A percentile compares a stretch with the other conserved stretches of the same genome.
Evolutionary conservation across 2,797 vertebrate species (phyloP).

Genomic region (Eurystomus glaucurus): DNA sequence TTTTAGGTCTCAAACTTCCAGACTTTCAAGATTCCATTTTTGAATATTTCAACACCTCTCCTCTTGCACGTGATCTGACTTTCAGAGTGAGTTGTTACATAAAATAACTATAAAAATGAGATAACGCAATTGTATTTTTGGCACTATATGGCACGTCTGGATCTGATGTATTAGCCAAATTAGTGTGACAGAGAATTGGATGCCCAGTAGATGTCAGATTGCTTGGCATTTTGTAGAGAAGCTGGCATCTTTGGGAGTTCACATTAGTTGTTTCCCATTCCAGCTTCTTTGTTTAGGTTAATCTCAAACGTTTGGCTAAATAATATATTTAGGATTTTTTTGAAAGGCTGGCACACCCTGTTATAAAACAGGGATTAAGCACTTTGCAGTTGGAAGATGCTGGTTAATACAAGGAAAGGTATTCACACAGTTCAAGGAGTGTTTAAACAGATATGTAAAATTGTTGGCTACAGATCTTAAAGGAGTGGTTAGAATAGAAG

Average conservation of each 20-base stretch:
- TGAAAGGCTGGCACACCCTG: not conserved
- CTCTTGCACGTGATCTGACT: constrained; percentile 93
- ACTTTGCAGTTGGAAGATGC: not conserved
- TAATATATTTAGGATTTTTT: not conserved
- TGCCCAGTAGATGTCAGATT: not conserved
- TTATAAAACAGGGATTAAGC: constrained; percentile 10
- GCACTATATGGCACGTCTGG: not conserved
- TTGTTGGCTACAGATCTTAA: constrained; percentile 25
- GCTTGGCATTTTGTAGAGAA: not conserved
- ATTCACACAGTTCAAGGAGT: not conserved
- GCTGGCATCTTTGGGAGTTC: not conserved
- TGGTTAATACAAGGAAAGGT: not conserved
- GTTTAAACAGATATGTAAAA: constrained; percentile 11
- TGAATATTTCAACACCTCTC: constrained; percentile 97
- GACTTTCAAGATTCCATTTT: constrained; percentile 98
- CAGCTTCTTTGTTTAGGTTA: not conserved
- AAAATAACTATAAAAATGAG: not conserved
- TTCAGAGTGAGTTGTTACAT: constrained; percentile 90
- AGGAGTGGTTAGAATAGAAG: constrained; percentile 15
- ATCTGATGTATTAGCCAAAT: not conserved
- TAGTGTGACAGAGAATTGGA: not conserved
- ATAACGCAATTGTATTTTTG: not conserved
- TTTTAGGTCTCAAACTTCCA: constrained; percentile 92
- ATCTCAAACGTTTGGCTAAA: constrained; percentile 21
- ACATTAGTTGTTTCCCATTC: not conserved